These are phyloP conservation scores for Narcine bancroftii DNA, from an alignment of 2,113 vertebrate species.

Conservation along the genomic window DNA sequence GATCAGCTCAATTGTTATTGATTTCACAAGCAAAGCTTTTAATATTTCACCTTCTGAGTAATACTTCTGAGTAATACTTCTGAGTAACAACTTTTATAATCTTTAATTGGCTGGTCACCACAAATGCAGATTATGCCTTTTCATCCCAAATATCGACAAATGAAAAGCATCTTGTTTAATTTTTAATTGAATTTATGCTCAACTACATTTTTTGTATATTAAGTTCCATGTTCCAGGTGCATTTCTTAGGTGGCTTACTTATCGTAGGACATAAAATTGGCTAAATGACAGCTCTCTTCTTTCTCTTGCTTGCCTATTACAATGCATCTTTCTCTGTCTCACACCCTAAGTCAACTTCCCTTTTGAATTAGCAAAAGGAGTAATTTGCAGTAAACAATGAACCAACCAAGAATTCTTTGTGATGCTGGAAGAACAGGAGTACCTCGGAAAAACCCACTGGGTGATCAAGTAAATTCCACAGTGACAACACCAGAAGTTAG, in stretches of 20 bases:
- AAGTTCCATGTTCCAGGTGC: background rate
- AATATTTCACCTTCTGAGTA: background rate
- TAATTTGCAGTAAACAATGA: no score
- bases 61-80: background rate
- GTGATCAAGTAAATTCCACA: no score
- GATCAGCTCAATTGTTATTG: background rate
- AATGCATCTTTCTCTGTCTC: no score
- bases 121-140: background rate
- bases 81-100: conserved; percentile 5
- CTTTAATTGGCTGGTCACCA: background rate
- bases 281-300: no score
- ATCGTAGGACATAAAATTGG: no score
- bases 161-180: background rate
- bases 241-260: background rate
- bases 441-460: no score
- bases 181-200: background rate
- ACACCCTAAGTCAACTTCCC: no score
- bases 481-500: no score
- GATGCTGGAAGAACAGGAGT: no score
- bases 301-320: no score
- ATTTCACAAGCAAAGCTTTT: background rate
- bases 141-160: background rate
- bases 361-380: no score
- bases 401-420: no score
- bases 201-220: background rate